phyloP scores from a whole-genome alignment of 2,888 invertebrate species.

The Heliconius ethilla region DNA sequence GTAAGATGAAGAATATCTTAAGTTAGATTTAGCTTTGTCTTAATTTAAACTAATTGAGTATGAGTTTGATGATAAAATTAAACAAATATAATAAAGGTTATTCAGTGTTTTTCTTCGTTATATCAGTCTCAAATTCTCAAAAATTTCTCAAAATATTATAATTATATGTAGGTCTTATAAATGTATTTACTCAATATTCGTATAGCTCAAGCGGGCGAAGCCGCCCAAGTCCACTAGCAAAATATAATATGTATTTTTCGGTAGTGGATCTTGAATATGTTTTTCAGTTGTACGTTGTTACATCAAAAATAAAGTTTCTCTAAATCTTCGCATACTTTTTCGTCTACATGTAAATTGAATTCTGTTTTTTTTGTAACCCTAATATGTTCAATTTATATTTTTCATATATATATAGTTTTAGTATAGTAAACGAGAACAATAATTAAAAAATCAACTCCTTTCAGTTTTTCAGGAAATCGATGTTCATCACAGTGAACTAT shows the following conservation, averaged over 20 bases:
- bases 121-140: background rate
- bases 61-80: conserved; percentile 27
- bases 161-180: background rate
- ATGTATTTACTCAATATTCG: no score
- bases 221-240: no score
- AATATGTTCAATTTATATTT: background rate
- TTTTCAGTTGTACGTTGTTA: no score
- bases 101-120: background rate
- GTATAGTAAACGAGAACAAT: background rate
- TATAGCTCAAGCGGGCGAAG: no score
- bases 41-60: conserved; percentile 44
- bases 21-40: conserved; percentile 35
- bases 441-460: background rate
- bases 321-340: background rate
- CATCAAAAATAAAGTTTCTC: background rate
- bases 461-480: background rate
- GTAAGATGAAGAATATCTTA: conserved; percentile 32
- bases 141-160: background rate
- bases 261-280: background rate
- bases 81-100: conserved; percentile 18
- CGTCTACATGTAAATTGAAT: no score
- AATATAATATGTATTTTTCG: no score
- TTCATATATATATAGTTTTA: background rate
- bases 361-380: background rate
- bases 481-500: no score